Evolutionary conservation across 1,140 invertebrate genomes (phyloP).

Genomic region (Drosophila punjabiensis): DNA sequence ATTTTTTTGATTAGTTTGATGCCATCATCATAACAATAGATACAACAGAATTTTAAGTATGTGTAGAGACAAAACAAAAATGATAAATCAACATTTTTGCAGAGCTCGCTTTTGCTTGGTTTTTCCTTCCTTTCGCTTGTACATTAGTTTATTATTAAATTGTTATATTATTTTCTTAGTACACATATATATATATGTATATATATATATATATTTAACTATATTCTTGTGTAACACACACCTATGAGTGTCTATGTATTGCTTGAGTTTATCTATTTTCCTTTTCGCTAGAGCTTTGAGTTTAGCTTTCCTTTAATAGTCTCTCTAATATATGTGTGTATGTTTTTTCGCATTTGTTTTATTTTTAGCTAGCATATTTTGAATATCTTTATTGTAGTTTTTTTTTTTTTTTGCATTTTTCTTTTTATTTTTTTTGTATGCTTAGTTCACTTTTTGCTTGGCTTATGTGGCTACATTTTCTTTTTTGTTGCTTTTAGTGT

Average conservation of each 20-base stretch:
- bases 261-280: slow-evolving; percentile 74
- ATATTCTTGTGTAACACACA: slow-evolving; percentile 79
- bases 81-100: slow-evolving; percentile 48
- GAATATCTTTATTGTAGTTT: slow-evolving; percentile 77
- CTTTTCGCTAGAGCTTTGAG: slow-evolving; percentile 48
- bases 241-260: slow-evolving; percentile 81
- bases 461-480: slow-evolving; percentile 47
- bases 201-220: slow-evolving; percentile 77
- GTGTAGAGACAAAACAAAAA: slow-evolving; percentile 47
- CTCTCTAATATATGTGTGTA: slow-evolving; percentile 64
- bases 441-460: slow-evolving; percentile 67
- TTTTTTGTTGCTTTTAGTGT: slow-evolving; percentile 37
- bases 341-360: slow-evolving; percentile 50
- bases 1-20: slow-evolving; percentile 60
- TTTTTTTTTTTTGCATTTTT: slow-evolving; percentile 24
- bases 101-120: slow-evolving; percentile 44
- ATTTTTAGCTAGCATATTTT: slow-evolving; percentile 77
- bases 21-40: slow-evolving; percentile 60
- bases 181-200: slow-evolving; percentile 70
- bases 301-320: slow-evolving; percentile 62
- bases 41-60: slow-evolving; percentile 57
- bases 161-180: slow-evolving; percentile 50
- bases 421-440: slow-evolving; percentile 38
- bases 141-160: slow-evolving; percentile 50
- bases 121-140: slow-evolving; percentile 19